Base-by-base conservation (phyloP, 2,888 invertebrate genomes). In the Eledona agricola region DNA sequence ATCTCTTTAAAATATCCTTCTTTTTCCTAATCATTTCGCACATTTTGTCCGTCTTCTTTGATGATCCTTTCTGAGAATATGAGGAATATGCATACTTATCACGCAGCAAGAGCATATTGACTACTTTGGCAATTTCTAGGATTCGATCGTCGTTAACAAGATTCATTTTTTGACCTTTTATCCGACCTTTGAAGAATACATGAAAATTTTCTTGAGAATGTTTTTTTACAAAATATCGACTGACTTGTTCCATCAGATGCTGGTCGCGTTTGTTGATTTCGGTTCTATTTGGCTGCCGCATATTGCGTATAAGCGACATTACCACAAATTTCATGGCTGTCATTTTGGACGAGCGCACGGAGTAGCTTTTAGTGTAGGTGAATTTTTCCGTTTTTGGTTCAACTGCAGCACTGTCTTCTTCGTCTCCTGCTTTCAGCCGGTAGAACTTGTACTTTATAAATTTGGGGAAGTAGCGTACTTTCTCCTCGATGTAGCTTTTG, bases 331-430 rank as follows among this genome's bases (percentile, higher is more conserved):
- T 29, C 67, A 69, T 69, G 1, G 54, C 53, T 7, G 47, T 47
- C 32, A 66, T 28, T 28, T 56, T 60, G 22, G 40, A 58, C 16
- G 53, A 54, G 1, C 61, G 31, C 1, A 66, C 19, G 0, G 55
- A 56, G 10, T 60, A 32, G 34, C 65, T 59, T 4, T 64, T 43
- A 2, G 61, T 60, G 37, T 63, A 67, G 20, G 63, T 42, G 7
- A 58, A 46, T 19, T 62, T 63, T 10, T 65, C 62, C 0, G 55
- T 20, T 54, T 63, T 67, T 1, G 68, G 60, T 22, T 50, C 43
- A 4, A 63, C 59, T 9, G 26, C 37, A 15, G 47, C 10, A 3
- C 11, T 20, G 17, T 13, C 6, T 6, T 32, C 15, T 1, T 54
- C 49, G 15, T 32, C 20, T 15, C 60, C 64, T 12, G 57, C 63